phyloP scores from a whole-genome alignment of 2,888 invertebrate species.

The Lycophotia porphyrea region DNA sequence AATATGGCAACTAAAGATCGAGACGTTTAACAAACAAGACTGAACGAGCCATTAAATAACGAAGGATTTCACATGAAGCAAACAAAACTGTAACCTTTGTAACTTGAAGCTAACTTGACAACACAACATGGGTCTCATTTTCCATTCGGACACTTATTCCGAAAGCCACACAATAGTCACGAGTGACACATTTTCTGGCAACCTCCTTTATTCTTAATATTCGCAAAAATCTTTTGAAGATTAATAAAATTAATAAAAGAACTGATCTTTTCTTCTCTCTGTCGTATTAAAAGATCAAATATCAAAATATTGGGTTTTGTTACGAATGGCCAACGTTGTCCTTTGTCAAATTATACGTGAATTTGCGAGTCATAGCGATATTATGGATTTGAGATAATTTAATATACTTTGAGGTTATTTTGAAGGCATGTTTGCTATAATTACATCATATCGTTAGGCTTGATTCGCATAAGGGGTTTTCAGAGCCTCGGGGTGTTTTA shows the following conservation, averaged over 20 bases:
- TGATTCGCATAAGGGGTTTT: not conserved
- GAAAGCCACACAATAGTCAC: conserved; percentile 18
- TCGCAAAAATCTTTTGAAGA: conserved; percentile 15
- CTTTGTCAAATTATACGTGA: conserved; percentile 25
- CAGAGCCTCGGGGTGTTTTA: not conserved
- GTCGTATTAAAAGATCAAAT: conserved; percentile 40
- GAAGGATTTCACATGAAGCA: conserved; percentile 11
- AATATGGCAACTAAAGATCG: not conserved
- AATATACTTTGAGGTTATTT: conserved; percentile 2
- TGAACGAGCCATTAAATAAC: conserved; percentile 5
- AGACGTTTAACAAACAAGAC: not conserved
- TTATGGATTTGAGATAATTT: conserved; percentile 29
- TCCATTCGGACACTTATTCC: conserved; percentile 27
- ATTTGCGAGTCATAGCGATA: conserved; percentile 21
- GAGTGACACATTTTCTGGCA: not conserved
- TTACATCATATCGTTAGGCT: not conserved
- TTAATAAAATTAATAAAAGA: conserved; percentile 43
- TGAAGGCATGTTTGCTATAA: conserved; percentile 3
- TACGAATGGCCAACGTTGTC: conserved; percentile 1
- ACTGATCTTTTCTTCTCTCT: conserved; percentile 14
- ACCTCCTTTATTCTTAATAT: conserved; percentile 4
- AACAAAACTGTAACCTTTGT: conserved; percentile 30
- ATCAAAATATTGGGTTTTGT: conserved; percentile 26
- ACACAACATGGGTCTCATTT: conserved; percentile 6
- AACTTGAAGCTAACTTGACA: conserved; percentile 15